A percentile compares a stretch with the other conserved stretches of the same genome.
These are phyloP conservation scores for Meiosimyza decipiens DNA, from an alignment of 2,888 invertebrate species.

Conservation along the genomic window DNA sequence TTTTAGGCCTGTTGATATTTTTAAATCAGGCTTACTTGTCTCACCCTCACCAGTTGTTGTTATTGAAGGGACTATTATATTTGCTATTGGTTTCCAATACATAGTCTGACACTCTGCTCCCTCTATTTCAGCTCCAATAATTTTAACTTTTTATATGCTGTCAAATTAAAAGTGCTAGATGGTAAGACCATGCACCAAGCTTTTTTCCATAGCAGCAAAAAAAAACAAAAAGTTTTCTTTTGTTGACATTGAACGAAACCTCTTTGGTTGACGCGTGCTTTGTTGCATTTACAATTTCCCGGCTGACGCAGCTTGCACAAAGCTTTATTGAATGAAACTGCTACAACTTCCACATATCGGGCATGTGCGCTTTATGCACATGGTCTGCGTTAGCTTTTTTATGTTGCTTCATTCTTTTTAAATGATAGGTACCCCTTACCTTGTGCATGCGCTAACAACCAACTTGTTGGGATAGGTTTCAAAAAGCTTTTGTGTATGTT, in stretches of 20 bases:
- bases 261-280: slow-evolving; percentile 2
- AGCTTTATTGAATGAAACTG: slow-evolving; percentile 1
- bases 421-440: too few relatives aligned
- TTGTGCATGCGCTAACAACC: neutral
- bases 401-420: neutral
- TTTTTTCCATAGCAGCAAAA: too few relatives aligned
- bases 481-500: neutral
- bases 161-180: too few relatives aligned
- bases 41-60: too few relatives aligned
- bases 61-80: too few relatives aligned
- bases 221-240: slow-evolving; percentile 11
- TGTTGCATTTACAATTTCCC: slow-evolving; percentile 8
- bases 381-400: neutral
- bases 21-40: too few relatives aligned
- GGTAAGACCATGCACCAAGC: too few relatives aligned
- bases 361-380: neutral
- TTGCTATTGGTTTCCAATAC: too few relatives aligned
- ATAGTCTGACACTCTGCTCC: too few relatives aligned
- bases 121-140: too few relatives aligned
- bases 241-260: slow-evolving; percentile 23
- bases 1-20: too few relatives aligned
- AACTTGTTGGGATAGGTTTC: neutral
- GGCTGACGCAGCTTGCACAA: slow-evolving; percentile 1
- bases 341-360: neutral
- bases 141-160: too few relatives aligned